Evolutionary conservation across 1,140 invertebrate species (phyloP), one percentile per base, ranked within the genome.

Genomic region (Cydia splendana): DNA sequence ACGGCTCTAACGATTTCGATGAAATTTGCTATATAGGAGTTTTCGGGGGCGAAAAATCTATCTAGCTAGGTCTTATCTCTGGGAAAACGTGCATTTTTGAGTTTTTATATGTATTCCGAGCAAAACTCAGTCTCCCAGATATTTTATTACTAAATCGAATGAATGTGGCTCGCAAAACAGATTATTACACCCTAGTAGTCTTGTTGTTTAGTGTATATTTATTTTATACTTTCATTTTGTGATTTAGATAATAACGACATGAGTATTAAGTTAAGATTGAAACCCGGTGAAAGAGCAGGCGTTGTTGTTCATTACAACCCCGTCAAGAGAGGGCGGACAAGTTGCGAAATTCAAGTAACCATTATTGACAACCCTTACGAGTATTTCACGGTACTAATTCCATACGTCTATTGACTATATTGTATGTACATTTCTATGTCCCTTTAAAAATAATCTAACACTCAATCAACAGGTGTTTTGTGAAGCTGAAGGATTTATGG

Each of bases 321-420:
- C 6, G 79, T 88, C 15, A 84, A 79, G 34, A 91, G 81, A 83
- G 91, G 91, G 3, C 84, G 79, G 82, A 83, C 80, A 6, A 84
- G 77, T 62, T 90, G 89, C 67, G 89, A 93, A 53, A 81, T 93
- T 4, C 86, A 85, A 77, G 78, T 93, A 18, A 85, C 85, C 2
- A 91, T 93, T 75, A 77, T 80, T 71, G 84, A 91, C 51, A 93
- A 93, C 81, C 90, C 90, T 30, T 93, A 88, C 42, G 91, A 93
- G 80, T 84, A 82, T 78, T 93, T 84, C 80, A 85, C 84, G 75
- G 91, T 93, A 65, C 77, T 76, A 2, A 62, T 80, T 38, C 75
- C 10, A 77, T 51, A 48, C 12, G 13, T 45, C 2, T 48, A 48
- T 48, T 13, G 1, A 48, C 7, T 53, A 57, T 15, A 5, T 38